Evolutionary conservation across 2,113 vertebrate genomes (phyloP).

Genomic region (Gavia stellata): DNA sequence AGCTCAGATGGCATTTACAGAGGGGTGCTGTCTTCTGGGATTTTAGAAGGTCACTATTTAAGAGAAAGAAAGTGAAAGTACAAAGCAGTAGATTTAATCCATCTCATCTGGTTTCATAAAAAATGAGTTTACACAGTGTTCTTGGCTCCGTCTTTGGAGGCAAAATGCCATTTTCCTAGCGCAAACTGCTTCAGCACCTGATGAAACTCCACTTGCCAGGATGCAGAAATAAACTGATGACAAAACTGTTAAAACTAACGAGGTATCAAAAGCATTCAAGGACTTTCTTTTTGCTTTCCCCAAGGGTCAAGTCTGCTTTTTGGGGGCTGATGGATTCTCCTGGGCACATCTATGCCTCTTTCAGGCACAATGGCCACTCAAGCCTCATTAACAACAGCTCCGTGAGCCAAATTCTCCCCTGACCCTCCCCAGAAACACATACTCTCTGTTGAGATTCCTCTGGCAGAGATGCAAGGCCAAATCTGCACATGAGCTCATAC

Average conservation of each 20-base stretch:
- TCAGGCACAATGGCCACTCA: background rate
- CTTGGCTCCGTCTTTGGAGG: background rate
- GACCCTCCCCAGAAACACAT: background rate
- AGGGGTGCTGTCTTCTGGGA: background rate
- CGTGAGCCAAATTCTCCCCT: background rate
- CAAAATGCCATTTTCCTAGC: conserved; percentile 17
- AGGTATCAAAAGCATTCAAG: conserved; percentile 19
- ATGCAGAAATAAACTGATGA: conserved; percentile 24
- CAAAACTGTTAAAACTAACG: conserved; percentile 15
- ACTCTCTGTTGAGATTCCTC: background rate
- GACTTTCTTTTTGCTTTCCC: background rate
- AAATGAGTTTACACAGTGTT: background rate
- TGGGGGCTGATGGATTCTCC: background rate
- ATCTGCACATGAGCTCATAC: background rate
- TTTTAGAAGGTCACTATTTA: background rate
- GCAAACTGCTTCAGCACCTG: conserved; percentile 25
- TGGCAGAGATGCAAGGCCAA: background rate
- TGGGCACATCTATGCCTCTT: background rate
- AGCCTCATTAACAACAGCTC: background rate
- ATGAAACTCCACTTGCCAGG: conserved; percentile 20
- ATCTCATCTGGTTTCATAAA: conserved; percentile 4
- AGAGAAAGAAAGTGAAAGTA: conserved; percentile 22
- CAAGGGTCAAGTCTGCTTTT: background rate
- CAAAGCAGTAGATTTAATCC: background rate
- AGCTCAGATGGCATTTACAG: background rate